These are phyloP conservation scores for Zaprionus kolodkinae DNA, from an alignment of 1,140 invertebrate genomes.

Conservation along the genomic window DNA sequence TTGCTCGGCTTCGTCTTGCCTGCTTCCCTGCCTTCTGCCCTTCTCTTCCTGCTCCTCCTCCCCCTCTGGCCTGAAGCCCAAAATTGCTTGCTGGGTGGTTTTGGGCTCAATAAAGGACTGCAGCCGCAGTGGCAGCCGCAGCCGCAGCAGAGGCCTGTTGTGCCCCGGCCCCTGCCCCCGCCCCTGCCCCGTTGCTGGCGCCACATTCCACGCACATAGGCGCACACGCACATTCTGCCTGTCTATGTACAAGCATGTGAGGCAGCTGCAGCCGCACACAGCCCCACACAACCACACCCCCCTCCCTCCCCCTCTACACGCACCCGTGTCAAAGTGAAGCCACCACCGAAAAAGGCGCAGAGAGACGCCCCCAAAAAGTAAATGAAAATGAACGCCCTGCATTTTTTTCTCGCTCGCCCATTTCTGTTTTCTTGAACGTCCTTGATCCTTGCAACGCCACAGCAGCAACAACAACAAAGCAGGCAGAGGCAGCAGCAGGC, in stretches of 20 bases:
- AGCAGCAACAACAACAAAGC: conserved; percentile 44
- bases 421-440: conserved; percentile 78
- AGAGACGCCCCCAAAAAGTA: conserved; percentile 32
- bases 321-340: conserved; percentile 74
- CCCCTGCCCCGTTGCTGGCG: not conserved
- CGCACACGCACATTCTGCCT: conserved; percentile 42
- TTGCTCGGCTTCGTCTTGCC: conserved; percentile 2
- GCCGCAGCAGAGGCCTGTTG: conserved; percentile 15
- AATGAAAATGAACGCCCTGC: conserved; percentile 69
- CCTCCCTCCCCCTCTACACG: conserved; percentile 7
- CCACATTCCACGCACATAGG: conserved; percentile 26
- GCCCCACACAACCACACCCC: not conserved
- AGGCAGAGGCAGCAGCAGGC: conserved; percentile 24
- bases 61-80: conserved; percentile 19
- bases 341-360: conserved; percentile 33
- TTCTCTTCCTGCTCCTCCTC: too few species aligned
- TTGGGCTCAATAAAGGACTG: conserved; percentile 70
- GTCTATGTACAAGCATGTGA: conserved; percentile 35
- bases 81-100: conserved; percentile 37
- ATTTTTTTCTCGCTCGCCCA: conserved; percentile 65
- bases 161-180: not conserved
- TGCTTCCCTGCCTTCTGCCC: not conserved
- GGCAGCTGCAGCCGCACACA: conserved; percentile 57
- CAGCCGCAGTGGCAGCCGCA: conserved; percentile 35
- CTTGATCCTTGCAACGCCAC: conserved; percentile 83